A percentile compares a stretch with the other conserved stretches of the same genome.
Conservation (phyloP, 2,113 vertebrate species). For the Falco punctatus region DNA sequence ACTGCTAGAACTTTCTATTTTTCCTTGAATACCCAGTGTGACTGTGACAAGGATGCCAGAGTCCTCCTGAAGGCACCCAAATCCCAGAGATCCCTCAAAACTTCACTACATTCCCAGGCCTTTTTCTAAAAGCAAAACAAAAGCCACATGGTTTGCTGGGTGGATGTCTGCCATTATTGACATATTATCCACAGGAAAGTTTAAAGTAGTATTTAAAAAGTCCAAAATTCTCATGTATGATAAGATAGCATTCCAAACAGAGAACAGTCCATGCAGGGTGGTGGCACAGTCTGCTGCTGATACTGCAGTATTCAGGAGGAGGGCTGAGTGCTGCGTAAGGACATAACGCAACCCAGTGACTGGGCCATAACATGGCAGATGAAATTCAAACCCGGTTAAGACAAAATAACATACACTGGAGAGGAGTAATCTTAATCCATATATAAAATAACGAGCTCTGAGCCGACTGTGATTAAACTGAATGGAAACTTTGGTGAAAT, state of each 20-base stretch:
- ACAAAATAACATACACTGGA: neutral
- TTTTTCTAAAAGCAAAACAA: slow-evolving; percentile 2
- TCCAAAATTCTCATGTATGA: neutral
- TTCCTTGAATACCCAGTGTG: neutral
- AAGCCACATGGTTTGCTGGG: neutral
- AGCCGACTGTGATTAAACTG: neutral
- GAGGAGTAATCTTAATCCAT: neutral
- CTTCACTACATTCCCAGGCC: neutral
- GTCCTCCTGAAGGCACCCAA: neutral
- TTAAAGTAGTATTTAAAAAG: neutral
- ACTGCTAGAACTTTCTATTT: neutral
- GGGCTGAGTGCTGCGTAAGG: neutral
- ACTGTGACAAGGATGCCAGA: neutral
- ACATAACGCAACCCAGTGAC: neutral
- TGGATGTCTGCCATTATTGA: neutral
- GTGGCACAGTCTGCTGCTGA: neutral
- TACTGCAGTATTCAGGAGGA: neutral
- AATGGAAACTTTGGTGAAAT: neutral
- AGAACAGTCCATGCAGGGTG: neutral
- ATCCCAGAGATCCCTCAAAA: neutral
- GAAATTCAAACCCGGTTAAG: neutral
- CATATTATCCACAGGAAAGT: neutral
- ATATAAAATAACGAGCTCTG: neutral
- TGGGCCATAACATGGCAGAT: neutral
- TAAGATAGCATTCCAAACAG: neutral